phyloP scores from a whole-genome alignment of 2,797 vertebrate genomes.

The Rhinogobio ventralis region DNA sequence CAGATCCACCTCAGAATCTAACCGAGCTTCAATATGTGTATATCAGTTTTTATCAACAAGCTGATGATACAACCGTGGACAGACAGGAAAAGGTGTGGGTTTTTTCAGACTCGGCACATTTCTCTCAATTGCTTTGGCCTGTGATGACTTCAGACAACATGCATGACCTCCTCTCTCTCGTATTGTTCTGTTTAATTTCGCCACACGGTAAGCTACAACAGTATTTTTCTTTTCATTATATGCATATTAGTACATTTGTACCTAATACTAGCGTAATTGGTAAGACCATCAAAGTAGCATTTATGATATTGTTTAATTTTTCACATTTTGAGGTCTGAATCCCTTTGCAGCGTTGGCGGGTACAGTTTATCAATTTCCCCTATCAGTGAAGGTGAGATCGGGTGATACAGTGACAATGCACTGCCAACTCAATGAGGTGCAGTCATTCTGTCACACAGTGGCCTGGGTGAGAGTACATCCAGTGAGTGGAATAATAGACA shows the following conservation, averaged over 20 bases:
- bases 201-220: conserved; percentile 23
- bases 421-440: conserved; percentile 21
- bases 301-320: background rate
- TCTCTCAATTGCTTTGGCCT: background rate
- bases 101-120: conserved; percentile 1
- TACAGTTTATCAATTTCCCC: conserved; percentile 36
- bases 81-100: conserved; percentile 18
- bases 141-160: conserved; percentile 20
- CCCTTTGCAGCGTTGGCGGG: conserved; percentile 1
- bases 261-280: too few species aligned
- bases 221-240: background rate
- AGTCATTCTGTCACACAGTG: conserved; percentile 45
- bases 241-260: background rate
- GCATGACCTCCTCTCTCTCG: conserved; percentile 1
- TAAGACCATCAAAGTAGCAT: background rate
- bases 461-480: conserved; percentile 36
- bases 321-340: background rate
- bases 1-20: background rate
- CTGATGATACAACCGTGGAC: background rate
- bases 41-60: background rate
- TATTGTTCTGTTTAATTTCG: background rate
- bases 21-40: background rate
- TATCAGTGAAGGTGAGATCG: background rate
- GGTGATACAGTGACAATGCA: conserved; percentile 29
- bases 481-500: background rate